Percentiles rank a stretch among this genome's conserved stretches.
These are phyloP conservation scores for Drosophila subobscura DNA, from an alignment of 1,140 invertebrate species.

Conservation along the genomic window DNA sequence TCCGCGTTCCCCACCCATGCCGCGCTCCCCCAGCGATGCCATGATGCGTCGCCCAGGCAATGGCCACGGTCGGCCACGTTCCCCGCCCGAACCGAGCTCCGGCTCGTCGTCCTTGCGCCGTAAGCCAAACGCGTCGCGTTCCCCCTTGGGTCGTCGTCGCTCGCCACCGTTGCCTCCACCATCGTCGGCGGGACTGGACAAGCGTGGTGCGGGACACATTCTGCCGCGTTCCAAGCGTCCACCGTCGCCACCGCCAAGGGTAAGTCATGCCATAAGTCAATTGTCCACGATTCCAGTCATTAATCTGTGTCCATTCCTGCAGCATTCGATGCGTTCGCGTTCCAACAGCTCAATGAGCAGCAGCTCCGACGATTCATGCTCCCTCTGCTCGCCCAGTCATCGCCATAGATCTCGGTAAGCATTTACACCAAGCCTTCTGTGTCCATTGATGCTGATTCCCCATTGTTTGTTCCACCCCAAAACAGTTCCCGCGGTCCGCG, in stretches of 20 bases:
- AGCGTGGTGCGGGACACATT: conserved; percentile 66
- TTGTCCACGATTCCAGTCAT: not conserved
- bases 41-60: conserved; percentile 72
- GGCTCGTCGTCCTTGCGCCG: conserved; percentile 67
- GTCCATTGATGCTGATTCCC: conserved; percentile 17
- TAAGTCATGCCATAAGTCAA: conserved; percentile 31
- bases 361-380: conserved; percentile 92
- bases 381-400: conserved; percentile 86
- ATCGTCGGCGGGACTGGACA: conserved; percentile 56
- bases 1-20: conserved; percentile 75
- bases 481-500: conserved; percentile 73
- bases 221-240: conserved; percentile 82
- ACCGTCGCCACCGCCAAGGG: conserved; percentile 83
- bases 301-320: not conserved
- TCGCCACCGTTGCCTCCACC: conserved; percentile 64
- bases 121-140: conserved; percentile 75
- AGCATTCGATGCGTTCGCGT: conserved; percentile 84
- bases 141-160: conserved; percentile 71
- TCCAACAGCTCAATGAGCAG: conserved; percentile 90
- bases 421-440: too few relatives aligned
- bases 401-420: conserved; percentile 80
- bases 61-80: conserved; percentile 71
- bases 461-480: conserved; percentile 56
- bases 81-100: conserved; percentile 71
- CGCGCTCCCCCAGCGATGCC: conserved; percentile 69